Base-by-base conservation (phyloP, 2,113 vertebrate species). In the Chunga burmeisteri region DNA sequence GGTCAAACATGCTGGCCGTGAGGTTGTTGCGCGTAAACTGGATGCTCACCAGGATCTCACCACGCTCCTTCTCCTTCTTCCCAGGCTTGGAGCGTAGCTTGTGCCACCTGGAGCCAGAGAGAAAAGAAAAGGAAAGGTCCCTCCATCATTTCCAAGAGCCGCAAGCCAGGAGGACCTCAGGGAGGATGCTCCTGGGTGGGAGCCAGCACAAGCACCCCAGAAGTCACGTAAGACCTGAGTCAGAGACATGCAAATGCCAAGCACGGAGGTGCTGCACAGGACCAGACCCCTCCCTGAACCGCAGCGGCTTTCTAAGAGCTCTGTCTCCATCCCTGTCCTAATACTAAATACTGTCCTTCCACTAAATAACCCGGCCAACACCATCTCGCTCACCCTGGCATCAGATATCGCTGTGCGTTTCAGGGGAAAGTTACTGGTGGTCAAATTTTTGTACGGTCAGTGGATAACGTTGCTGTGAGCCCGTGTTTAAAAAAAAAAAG, bases 1-100 rank as follows among this genome's bases (percentile, higher is more conserved):
- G 98, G 98, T 99, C 99, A 1, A 99, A 99, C 99, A 99, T 99
- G 98, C 99, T 99, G 97, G 99, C 99, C 0, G 99, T 99, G 84
- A 99, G 96, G 97, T 97, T 99, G 98, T 99, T 98, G 12, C 99
- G 97, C 0, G 98, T 99, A 95, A 99, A 99, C 98, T 99, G 99
- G 73, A 99, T 97, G 68, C 97, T 98, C 84, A 99, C 97, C 84
- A 99, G 98, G 70, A 99, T 98, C 98, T 99, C 99, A 0, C 99
- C 99, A 0, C 99, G 98, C 13, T 99, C 99, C 95, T 99, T 99
- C 97, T 99, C 99, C 96, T 99, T 99, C 98, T 99, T 99, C 13
- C 99, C 99, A 0, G 99, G 93, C 96, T 99, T 99, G 30, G 99
- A 99, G 96, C 98, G 98, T 18, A 99, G 98, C 83, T 98, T 98